Percentiles rank a stretch among this genome's conserved stretches.
Evolutionary conservation across 2,797 vertebrate species (phyloP).

Genomic region (Labeo calbasu): DNA sequence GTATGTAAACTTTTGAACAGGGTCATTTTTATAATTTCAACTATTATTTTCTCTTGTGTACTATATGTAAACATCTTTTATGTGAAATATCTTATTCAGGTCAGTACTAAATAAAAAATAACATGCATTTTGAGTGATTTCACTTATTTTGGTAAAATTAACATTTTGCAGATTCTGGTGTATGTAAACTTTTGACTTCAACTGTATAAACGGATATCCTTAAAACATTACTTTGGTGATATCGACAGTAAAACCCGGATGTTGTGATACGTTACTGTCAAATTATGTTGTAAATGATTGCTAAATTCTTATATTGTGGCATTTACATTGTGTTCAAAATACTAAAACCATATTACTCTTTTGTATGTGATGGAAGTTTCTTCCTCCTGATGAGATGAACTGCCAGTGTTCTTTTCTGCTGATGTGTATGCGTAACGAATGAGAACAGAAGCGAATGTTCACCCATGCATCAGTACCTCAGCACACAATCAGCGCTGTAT

Average conservation of each 20-base stretch:
- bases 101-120: too few species aligned
- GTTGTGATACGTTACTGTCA: not conserved
- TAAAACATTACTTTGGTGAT: not conserved
- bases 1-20: too few species aligned
- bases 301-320: too few species aligned
- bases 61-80: too few species aligned
- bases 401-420: not conserved
- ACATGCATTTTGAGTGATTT: too few species aligned
- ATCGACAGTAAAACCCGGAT: not conserved
- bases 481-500: slow-evolving; percentile 32
- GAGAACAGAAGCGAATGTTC: not conserved
- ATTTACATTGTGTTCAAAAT: not conserved
- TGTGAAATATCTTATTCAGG: too few species aligned
- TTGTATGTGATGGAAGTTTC: not conserved
- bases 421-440: not conserved
- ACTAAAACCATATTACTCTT: not conserved
- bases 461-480: slow-evolving; percentile 22
- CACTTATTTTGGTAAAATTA: too few species aligned
- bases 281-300: not conserved
- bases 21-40: too few species aligned
- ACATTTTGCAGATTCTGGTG: too few species aligned
- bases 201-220: not conserved
- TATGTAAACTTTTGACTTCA: too few species aligned
- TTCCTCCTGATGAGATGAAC: not conserved
- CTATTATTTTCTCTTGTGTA: too few species aligned